Percentiles rank a stretch among this genome's conserved stretches.
These are phyloP conservation scores for Hymenochirus boettgeri DNA, from an alignment of 2,113 vertebrate genomes.

Conservation along the genomic window DNA sequence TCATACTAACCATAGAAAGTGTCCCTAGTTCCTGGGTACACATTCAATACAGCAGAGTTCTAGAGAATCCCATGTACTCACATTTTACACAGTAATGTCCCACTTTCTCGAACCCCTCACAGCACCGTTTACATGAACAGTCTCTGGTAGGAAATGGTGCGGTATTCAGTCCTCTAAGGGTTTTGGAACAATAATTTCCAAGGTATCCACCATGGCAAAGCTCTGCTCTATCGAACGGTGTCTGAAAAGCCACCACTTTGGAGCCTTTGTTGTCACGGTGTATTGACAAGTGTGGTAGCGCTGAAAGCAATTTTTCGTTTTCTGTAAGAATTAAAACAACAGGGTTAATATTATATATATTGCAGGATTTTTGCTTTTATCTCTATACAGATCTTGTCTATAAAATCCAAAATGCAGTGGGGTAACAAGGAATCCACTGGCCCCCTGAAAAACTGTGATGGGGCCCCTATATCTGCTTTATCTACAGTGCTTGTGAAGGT, in stretches of 20 bases:
- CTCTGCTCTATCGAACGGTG: slow-evolving; percentile 51
- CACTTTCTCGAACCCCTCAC: slow-evolving; percentile 73
- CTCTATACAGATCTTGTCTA: no score
- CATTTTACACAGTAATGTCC: slow-evolving; percentile 76
- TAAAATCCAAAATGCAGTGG: no score
- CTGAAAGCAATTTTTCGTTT: slow-evolving; percentile 64
- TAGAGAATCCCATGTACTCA: no score
- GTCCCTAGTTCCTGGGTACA: no score
- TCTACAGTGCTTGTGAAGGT: no score
- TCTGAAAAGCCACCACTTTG: slow-evolving; percentile 55
- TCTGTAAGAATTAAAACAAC: slow-evolving; percentile 51
- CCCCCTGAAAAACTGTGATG: no score
- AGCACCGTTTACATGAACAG: slow-evolving; percentile 67
- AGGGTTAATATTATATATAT: not conserved
- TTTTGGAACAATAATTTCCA: slow-evolving; percentile 70
- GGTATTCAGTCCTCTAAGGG: slow-evolving; percentile 54
- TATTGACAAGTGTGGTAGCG: slow-evolving; percentile 74
- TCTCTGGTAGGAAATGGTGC: slow-evolving; percentile 48
- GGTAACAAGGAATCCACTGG: no score
- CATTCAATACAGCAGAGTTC: no score
- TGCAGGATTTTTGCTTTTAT: no score
- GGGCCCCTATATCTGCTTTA: no score
- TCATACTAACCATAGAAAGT: no score
- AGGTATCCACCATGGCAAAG: slow-evolving; percentile 76
- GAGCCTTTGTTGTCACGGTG: slow-evolving; percentile 54